Conservation (phyloP, 1,140 invertebrate genomes). For the Pseudomyrmex gracilis region DNA sequence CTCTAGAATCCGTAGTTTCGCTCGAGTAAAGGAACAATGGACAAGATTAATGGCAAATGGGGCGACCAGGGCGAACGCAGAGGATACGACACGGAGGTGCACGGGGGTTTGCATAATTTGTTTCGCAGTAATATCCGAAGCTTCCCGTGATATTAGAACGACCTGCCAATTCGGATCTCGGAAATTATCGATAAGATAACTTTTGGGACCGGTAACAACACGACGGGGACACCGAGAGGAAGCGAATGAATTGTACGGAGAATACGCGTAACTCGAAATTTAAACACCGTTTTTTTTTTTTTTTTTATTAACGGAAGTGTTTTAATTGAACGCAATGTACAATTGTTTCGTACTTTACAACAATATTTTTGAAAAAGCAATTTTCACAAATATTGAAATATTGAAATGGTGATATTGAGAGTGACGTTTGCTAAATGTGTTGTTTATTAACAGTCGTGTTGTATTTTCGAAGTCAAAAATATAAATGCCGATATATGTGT, state of each 20-base stretch:
- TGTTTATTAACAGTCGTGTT: too few relatives aligned
- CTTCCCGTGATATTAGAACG: conserved; percentile 54
- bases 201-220: neutral
- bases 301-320: too few relatives aligned
- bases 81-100: conserved; percentile 57
- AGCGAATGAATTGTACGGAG: too few relatives aligned
- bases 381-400: too few relatives aligned
- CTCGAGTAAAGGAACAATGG: conserved; percentile 73
- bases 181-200: conserved; percentile 2
- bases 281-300: too few relatives aligned
- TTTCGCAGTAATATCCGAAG: conserved; percentile 71
- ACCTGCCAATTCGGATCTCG: conserved; percentile 37
- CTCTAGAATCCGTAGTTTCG: conserved; percentile 76
- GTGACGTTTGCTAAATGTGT: too few relatives aligned
- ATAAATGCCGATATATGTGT: too few relatives aligned
- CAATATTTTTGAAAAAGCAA: too few relatives aligned
- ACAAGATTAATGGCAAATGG: conserved; percentile 77
- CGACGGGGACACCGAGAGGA: neutral
- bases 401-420: too few relatives aligned
- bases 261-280: too few relatives aligned
- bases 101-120: conserved; percentile 74
- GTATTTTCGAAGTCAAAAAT: neutral
- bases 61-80: conserved; percentile 54
- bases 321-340: too few relatives aligned
- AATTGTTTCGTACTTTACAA: too few relatives aligned